Percentiles rank a stretch among this genome's conserved stretches.
phyloP scores from a whole-genome alignment of 2,888 invertebrate species.

The Arrhopalites spinosus region DNA sequence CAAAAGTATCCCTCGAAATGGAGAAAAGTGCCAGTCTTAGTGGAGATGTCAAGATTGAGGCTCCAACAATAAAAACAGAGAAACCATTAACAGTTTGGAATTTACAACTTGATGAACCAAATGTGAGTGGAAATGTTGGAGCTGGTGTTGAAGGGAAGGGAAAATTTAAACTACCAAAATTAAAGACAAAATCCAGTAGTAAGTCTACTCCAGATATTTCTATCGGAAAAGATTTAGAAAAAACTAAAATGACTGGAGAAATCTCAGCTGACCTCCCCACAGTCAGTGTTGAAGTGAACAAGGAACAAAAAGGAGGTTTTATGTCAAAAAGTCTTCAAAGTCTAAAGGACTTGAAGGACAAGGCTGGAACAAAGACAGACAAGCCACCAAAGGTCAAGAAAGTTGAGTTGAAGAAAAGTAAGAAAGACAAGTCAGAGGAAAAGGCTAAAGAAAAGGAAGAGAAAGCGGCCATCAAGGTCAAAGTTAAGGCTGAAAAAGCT shows the following conservation, averaged over 20 bases:
- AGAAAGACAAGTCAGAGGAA: conserved; percentile 15
- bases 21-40: background rate
- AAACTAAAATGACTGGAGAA: background rate
- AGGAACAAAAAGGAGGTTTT: conserved; percentile 43
- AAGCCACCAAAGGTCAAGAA: conserved; percentile 28
- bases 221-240: background rate
- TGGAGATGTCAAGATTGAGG: background rate
- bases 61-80: background rate
- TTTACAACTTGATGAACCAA: background rate
- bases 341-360: conserved; percentile 51
- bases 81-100: background rate
- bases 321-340: conserved; percentile 49
- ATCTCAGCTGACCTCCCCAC: background rate
- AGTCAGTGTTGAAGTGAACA: background rate
- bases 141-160: background rate
- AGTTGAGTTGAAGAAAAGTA: conserved; percentile 19
- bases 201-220: background rate
- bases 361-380: conserved; percentile 44
- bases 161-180: background rate
- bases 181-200: background rate
- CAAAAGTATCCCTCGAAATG: background rate
- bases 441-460: conserved; percentile 32
- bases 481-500: conserved; percentile 39
- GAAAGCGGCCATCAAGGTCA: conserved; percentile 4
- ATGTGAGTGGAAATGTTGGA: background rate